A percentile compares a stretch with the other conserved stretches of the same genome.
Conservation (phyloP, 2,888 invertebrate genomes). For the Saturnia japonica region DNA sequence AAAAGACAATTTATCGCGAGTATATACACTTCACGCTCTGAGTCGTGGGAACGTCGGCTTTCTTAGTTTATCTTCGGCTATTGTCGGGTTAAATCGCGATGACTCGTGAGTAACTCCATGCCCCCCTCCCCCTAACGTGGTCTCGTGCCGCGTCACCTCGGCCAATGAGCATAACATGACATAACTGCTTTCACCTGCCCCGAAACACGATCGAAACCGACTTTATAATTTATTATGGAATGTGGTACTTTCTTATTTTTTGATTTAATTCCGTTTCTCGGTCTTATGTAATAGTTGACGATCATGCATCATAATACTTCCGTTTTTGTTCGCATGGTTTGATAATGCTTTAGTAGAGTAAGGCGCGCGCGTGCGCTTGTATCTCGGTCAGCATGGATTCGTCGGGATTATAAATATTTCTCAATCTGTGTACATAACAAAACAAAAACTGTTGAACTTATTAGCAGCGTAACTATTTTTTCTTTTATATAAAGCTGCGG, state of each 20-base stretch:
- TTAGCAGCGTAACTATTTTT: neutral
- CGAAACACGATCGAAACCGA: slow-evolving; percentile 54
- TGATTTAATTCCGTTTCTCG: slow-evolving; percentile 63
- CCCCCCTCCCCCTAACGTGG: too few relatives aligned
- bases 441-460: neutral
- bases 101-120: too few relatives aligned
- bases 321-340: slow-evolving; percentile 48
- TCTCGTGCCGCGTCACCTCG: slow-evolving; percentile 14
- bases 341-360: neutral
- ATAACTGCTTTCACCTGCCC: slow-evolving; percentile 71
- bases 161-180: slow-evolving; percentile 51
- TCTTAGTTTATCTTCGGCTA: slow-evolving; percentile 28
- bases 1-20: slow-evolving; percentile 6
- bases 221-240: slow-evolving; percentile 72
- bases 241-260: slow-evolving; percentile 73
- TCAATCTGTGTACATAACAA: neutral
- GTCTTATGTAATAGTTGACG: slow-evolving; percentile 53
- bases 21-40: neutral
- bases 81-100: slow-evolving; percentile 33
- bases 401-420: neutral
- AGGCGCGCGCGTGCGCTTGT: neutral
- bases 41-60: slow-evolving; percentile 16
- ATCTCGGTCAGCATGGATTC: neutral
- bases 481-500: neutral
- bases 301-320: slow-evolving; percentile 58